Conservation (phyloP, 2,113 vertebrate species). For the Loxodonta africana region DNA sequence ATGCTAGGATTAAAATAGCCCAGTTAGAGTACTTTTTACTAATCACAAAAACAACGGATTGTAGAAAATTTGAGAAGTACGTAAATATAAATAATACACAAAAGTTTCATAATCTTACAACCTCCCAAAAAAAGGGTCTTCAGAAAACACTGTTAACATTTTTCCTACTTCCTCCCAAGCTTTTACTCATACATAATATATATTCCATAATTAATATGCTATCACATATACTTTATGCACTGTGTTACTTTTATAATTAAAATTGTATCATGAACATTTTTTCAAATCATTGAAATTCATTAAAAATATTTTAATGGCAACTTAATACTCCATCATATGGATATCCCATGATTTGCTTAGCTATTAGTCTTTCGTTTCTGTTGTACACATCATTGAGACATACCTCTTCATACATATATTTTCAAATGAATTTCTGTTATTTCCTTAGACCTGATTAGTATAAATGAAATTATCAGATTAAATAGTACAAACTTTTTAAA, state of each 20-base stretch:
- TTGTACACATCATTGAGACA: neutral
- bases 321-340: neutral
- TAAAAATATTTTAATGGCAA: conserved; percentile 50
- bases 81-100: conserved; percentile 30
- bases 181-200: conserved; percentile 6
- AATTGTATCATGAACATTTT: neutral
- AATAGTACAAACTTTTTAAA: neutral
- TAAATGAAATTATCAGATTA: neutral
- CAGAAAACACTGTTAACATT: conserved; percentile 5
- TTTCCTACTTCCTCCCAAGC: neutral
- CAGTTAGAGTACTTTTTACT: conserved; percentile 41
- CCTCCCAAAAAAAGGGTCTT: neutral
- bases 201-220: conserved; percentile 12
- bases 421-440: conserved; percentile 28
- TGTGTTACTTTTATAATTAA: conserved; percentile 43
- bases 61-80: neutral
- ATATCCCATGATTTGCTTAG: conserved; percentile 12
- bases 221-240: neutral
- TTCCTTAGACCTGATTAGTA: conserved; percentile 13
- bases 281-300: conserved; percentile 58
- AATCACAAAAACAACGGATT: conserved; percentile 9
- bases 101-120: conserved; percentile 33
- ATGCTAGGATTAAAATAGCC: conserved; percentile 23
- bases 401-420: neutral
- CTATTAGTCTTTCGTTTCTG: neutral